A percentile compares a stretch with the other conserved stretches of the same genome.
These are phyloP conservation scores for Mormyrops attenuatus DNA, from an alignment of 2,797 vertebrate genomes.

Conservation along the genomic window DNA sequence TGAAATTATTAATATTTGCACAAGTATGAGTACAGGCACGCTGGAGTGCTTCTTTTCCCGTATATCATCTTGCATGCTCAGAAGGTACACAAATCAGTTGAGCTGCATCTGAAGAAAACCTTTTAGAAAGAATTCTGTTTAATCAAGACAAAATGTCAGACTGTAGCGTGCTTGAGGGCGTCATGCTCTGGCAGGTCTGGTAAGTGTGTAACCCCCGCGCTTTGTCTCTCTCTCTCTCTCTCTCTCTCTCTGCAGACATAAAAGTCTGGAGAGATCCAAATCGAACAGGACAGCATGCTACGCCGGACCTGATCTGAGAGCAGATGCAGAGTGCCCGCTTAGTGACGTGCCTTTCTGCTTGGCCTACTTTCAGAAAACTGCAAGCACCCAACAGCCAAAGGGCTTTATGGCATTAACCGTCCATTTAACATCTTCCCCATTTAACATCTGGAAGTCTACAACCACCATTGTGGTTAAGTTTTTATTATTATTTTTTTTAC, in stretches of 20 bases:
- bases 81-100: neutral
- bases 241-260: too few relatives aligned
- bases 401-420: neutral
- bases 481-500: neutral
- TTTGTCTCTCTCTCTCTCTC: constrained; percentile 38
- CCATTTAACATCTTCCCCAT: neutral
- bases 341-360: neutral
- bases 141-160: neutral
- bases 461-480: neutral
- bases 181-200: constrained; percentile 42
- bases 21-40: neutral
- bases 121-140: neutral
- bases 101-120: neutral
- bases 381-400: neutral
- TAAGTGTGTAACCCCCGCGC: constrained; percentile 37
- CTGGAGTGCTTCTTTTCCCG: neutral
- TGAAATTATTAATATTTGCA: neutral
- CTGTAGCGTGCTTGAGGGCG: constrained; percentile 29
- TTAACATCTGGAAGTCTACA: neutral
- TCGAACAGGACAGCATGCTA: constrained; percentile 2
- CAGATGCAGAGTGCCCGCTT: neutral
- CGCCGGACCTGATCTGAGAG: neutral
- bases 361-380: neutral
- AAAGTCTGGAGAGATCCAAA: constrained; percentile 27
- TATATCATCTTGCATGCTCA: neutral